Evolutionary conservation across 2,113 vertebrate genomes (phyloP).

Genomic region (Paracanthobrama guichenoti): DNA sequence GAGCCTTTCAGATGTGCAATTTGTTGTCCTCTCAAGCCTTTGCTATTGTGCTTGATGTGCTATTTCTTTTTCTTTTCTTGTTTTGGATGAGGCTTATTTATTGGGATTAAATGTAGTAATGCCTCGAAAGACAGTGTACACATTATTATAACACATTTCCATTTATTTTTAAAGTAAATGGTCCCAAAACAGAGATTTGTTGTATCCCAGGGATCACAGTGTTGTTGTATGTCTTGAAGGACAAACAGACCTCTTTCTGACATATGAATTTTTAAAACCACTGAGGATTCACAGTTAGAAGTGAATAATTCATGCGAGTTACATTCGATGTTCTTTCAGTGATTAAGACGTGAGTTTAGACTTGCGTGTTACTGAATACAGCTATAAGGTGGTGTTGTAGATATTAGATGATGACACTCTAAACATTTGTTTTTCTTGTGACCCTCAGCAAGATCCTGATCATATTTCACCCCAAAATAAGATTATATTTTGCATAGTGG

Average conservation of each 20-base stretch:
- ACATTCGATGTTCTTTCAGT: background rate
- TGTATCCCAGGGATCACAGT: background rate
- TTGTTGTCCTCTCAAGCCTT: conserved; percentile 28
- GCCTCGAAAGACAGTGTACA: background rate
- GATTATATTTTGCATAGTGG: no score
- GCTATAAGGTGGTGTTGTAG: background rate
- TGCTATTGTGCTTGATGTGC: background rate
- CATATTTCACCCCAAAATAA: no score
- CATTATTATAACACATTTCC: background rate
- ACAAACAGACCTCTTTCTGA: background rate
- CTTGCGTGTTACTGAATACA: background rate
- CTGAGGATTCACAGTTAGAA: background rate
- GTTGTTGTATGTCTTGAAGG: background rate
- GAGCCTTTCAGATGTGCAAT: conserved; percentile 26
- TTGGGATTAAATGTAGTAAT: background rate
- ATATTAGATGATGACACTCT: background rate
- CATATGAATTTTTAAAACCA: conserved; percentile 4
- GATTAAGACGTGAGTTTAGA: background rate
- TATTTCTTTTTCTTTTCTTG: background rate
- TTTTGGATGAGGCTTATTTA: conserved; percentile 4
- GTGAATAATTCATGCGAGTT: background rate
- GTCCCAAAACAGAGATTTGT: conserved; percentile 2
- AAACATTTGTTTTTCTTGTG: background rate
- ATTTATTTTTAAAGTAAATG: background rate
- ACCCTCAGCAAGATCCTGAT: no score